phyloP scores from a whole-genome alignment of 2,888 invertebrate genomes.

The Dendrolimus houi region DNA sequence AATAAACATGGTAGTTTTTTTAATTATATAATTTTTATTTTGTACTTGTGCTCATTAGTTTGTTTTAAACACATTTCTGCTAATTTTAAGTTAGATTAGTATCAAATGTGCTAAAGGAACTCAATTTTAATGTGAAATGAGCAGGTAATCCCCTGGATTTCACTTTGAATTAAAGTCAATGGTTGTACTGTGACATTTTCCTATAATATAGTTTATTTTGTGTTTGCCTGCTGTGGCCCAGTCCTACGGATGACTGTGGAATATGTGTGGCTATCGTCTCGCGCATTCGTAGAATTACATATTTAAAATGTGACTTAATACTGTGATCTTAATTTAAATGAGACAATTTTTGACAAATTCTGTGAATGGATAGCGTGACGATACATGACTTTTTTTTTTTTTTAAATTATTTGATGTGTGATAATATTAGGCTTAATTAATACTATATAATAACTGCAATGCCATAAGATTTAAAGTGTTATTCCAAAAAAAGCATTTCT shows the following conservation, averaged over 20 bases:
- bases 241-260: slow-evolving; percentile 69
- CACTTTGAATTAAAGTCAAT: slow-evolving; percentile 37
- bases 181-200: slow-evolving; percentile 42
- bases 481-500: slow-evolving; percentile 67
- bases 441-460: slow-evolving; percentile 45
- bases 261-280: slow-evolving; percentile 63
- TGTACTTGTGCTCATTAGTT: slow-evolving; percentile 14
- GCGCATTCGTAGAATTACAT: slow-evolving; percentile 65
- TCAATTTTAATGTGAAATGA: slow-evolving; percentile 8
- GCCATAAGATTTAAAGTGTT: slow-evolving; percentile 57
- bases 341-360: slow-evolving; percentile 69
- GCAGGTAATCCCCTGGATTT: slow-evolving; percentile 15
- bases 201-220: slow-evolving; percentile 32
- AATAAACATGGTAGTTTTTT: slow-evolving; percentile 7
- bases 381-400: slow-evolving; percentile 49
- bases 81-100: slow-evolving; percentile 20
- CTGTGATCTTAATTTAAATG: slow-evolving; percentile 76
- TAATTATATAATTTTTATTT: slow-evolving; percentile 15
- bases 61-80: slow-evolving; percentile 23
- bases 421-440: slow-evolving; percentile 64
- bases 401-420: slow-evolving; percentile 68
- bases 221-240: slow-evolving; percentile 50
- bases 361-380: slow-evolving; percentile 57
- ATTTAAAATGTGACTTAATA: slow-evolving; percentile 68
- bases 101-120: slow-evolving; percentile 21